Conservation (phyloP, 2,888 invertebrate genomes). For the Baronia brevicornis region DNA sequence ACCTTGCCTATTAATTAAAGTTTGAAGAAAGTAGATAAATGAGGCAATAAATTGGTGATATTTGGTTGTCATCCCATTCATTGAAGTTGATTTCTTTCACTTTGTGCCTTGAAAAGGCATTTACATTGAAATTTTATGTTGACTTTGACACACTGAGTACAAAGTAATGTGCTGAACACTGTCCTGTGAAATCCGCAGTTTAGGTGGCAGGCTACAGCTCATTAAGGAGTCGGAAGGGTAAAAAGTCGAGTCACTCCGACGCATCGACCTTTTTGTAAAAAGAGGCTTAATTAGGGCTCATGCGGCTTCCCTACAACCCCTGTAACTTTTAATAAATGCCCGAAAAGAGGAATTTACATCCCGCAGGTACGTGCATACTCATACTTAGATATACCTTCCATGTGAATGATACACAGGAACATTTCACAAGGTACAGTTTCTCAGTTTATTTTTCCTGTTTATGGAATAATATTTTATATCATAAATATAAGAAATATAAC, state of each 20-base stretch:
- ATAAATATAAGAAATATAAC: no score
- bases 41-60: no score
- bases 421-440: no score
- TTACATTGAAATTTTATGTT: slow-evolving; percentile 3
- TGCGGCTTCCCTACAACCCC: slow-evolving; percentile 71
- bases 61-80: no score
- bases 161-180: no score
- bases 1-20: no score
- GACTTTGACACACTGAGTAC: slow-evolving; percentile 11
- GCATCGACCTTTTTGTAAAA: slow-evolving; percentile 66
- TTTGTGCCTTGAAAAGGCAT: no score
- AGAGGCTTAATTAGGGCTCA: slow-evolving; percentile 74
- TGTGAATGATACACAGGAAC: no score
- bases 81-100: no score
- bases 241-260: slow-evolving; percentile 59
- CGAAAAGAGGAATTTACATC: slow-evolving; percentile 54
- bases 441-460: no score
- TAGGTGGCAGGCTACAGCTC: slow-evolving; percentile 61
- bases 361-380: slow-evolving; percentile 24
- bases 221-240: slow-evolving; percentile 72
- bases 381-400: slow-evolving; percentile 22
- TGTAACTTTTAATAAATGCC: slow-evolving; percentile 76
- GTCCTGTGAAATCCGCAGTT: slow-evolving; percentile 55
- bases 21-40: no score
- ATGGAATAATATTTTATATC: no score